Conservation (phyloP, 2,113 vertebrate genomes). For the Phodopus roborovskii region DNA sequence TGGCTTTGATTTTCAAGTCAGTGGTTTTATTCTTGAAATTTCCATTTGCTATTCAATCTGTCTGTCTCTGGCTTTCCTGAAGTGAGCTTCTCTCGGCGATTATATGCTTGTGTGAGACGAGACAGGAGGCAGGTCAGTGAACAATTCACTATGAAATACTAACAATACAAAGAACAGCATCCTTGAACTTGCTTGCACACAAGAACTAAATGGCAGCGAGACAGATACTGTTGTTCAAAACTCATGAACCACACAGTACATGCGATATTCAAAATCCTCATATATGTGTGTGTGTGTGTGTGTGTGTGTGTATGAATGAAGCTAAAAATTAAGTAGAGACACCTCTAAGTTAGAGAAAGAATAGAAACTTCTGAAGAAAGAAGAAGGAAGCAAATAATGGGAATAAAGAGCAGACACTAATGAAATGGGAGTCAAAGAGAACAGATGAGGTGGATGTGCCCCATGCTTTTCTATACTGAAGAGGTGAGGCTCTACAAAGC, state of each 20-base stretch:
- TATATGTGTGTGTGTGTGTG: too few relatives aligned
- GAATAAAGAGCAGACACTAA: neutral
- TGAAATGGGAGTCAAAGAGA: neutral
- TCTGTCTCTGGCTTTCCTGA: neutral
- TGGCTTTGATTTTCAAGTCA: neutral
- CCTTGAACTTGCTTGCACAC: neutral
- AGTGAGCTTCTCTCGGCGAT: neutral
- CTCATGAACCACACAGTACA: neutral
- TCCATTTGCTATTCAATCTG: constrained; percentile 29
- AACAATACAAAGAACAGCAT: neutral
- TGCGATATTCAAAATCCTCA: neutral
- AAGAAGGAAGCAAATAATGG: neutral
- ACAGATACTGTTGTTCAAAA: neutral
- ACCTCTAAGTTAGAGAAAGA: neutral
- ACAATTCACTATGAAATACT: neutral
- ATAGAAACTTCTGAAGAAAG: neutral
- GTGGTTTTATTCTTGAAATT: constrained; percentile 25
- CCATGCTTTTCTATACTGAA: neutral
- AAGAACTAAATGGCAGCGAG: neutral
- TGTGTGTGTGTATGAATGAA: neutral
- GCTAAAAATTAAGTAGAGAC: neutral
- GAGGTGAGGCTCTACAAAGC: too few relatives aligned
- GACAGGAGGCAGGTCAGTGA: neutral
- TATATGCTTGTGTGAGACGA: neutral
- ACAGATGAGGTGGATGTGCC: neutral